Evolutionary conservation across 1,140 invertebrate species (phyloP), one percentile per base, ranked within the genome.

Genomic region (Calosoma granatense): DNA sequence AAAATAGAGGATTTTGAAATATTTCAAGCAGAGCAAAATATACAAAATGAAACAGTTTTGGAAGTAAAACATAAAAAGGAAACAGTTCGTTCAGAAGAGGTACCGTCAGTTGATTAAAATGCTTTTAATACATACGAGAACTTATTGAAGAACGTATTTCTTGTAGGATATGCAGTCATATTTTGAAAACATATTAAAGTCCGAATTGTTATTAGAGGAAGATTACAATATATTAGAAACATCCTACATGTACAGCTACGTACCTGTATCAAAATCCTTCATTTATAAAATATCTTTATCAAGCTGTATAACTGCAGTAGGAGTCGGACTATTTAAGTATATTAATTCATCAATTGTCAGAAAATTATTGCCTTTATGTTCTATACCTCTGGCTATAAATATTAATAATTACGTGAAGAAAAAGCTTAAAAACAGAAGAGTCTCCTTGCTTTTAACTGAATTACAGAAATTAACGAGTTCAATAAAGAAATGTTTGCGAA

Each of bases 191-290:
- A 47, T 47, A 12, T 17, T 47, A 12, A 9, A 47, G 17, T 47
- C 41, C 15, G 41, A 47, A 47, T 47, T 47, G 17, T 47, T 47
- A 17, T 17, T 47, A 47, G 9, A 47, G 17, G 41, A 47, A 47
- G 41, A 47, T 17, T 47, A 12, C 17, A 12, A 9, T 11, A 47
- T 17, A 3, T 17, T 47, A 47, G 41, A 47, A 47, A 47, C 4
- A 14, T 30, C 15, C 17, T 11, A 47, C 41, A 47, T 12, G 3
- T 11, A 47, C 17, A 9, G 17, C 17, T 47, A 9, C 17, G 17
- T 4, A 9, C 26, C 26, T 36, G 6, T 4, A 12, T 11, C 41
- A 12, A 47, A 17, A n/a, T n/a, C n/a, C 6, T 12, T 4, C 4
- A 47, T 17, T 11, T 17, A 12, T 12, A 47, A 47, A 47, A 47